Conservation (phyloP, 1,140 invertebrate species). For the Drosophila mayri region DNA sequence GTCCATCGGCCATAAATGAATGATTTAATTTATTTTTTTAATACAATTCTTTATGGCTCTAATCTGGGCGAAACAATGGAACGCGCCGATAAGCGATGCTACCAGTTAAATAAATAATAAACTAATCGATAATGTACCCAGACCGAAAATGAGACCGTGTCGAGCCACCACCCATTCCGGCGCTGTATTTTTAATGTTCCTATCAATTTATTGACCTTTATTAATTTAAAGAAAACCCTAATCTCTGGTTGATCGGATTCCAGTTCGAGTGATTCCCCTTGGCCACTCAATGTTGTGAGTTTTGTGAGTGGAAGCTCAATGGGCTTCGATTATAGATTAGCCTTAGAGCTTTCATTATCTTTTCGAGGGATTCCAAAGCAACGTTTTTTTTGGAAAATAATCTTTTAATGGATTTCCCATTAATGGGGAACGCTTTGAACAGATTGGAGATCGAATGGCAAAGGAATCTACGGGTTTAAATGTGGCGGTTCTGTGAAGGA, state of each 20-base stretch:
- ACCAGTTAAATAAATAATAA: slow-evolving; percentile 71
- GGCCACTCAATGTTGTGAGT: slow-evolving; percentile 4
- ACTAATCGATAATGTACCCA: slow-evolving; percentile 54
- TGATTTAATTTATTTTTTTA: slow-evolving; percentile 42
- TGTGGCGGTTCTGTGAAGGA: not conserved
- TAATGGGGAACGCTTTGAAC: slow-evolving; percentile 87
- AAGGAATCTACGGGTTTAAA: not conserved
- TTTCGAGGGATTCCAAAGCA: not conserved
- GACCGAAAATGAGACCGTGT: not conserved
- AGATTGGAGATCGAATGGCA: not conserved
- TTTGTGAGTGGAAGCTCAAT: slow-evolving; percentile 30
- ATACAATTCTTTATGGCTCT: slow-evolving; percentile 43
- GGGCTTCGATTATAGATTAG: slow-evolving; percentile 16
- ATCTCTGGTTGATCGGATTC: not conserved
- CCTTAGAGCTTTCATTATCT: slow-evolving; percentile 15
- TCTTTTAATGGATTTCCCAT: not conserved
- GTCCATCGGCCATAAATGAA: slow-evolving; percentile 33
- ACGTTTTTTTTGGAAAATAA: not conserved
- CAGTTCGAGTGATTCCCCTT: slow-evolving; percentile 16
- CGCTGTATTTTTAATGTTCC: slow-evolving; percentile 19
- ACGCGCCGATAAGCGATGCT: slow-evolving; percentile 67
- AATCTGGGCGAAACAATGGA: slow-evolving; percentile 49
- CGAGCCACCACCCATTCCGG: slow-evolving; percentile 1
- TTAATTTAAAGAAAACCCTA: slow-evolving; percentile 35
- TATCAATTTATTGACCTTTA: slow-evolving; percentile 49